These are phyloP conservation scores for Scortum barcoo DNA, from an alignment of 2,113 vertebrate genomes.

Conservation along the genomic window DNA sequence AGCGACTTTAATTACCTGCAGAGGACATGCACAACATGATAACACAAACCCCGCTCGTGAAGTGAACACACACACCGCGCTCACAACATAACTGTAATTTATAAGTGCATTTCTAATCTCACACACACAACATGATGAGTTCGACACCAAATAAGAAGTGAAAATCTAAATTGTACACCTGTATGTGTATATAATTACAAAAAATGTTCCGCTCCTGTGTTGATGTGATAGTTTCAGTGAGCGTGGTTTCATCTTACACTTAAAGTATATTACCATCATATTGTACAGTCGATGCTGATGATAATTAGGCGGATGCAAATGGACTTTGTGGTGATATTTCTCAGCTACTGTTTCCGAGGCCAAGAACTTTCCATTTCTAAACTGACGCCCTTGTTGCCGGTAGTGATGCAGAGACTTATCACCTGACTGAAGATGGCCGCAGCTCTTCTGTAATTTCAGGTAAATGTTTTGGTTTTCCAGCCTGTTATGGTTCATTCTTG, in stretches of 20 bases:
- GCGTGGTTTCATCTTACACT: background rate
- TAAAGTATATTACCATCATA: background rate
- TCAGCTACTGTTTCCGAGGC: background rate
- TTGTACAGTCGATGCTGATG: background rate
- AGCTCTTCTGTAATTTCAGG: background rate
- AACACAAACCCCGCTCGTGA: background rate
- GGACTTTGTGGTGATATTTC: background rate
- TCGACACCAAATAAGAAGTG: background rate
- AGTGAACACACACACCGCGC: background rate
- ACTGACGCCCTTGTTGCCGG: too few relatives aligned
- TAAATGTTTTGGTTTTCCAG: background rate
- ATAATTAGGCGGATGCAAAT: background rate
- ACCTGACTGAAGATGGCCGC: too few relatives aligned
- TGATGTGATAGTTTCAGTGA: background rate
- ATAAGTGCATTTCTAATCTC: background rate
- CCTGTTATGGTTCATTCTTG: too few relatives aligned
- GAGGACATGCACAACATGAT: background rate
- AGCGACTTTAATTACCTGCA: background rate
- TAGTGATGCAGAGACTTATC: too few relatives aligned
- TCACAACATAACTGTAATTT: background rate
- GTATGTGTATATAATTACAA: background rate
- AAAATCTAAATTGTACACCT: background rate
- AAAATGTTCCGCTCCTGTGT: background rate
- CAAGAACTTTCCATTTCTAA: background rate
- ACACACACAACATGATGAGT: background rate